Conservation (phyloP, 2,797 vertebrate genomes). For the Otolemur crassicaudatus region DNA sequence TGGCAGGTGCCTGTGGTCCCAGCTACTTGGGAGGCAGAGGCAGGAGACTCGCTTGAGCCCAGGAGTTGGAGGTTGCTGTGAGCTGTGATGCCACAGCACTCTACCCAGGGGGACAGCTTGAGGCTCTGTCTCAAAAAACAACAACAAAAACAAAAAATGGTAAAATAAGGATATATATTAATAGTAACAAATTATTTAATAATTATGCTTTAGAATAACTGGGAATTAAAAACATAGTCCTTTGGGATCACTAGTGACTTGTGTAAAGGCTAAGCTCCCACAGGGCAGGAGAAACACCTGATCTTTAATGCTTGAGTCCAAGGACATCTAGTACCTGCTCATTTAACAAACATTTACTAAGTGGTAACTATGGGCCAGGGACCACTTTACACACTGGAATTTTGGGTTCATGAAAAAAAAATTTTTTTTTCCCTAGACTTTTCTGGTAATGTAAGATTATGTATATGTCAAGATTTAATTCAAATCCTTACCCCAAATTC, state of each 20-base stretch:
- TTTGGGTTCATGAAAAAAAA: background rate
- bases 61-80: too few relatives aligned
- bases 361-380: too few relatives aligned
- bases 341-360: background rate
- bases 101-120: too few relatives aligned
- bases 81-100: too few relatives aligned
- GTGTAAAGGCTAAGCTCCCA: background rate
- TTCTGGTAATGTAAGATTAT: background rate
- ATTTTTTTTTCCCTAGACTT: background rate
- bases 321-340: accelerated
- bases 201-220: constrained; percentile 1
- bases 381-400: background rate
- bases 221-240: accelerated
- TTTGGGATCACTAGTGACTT: background rate
- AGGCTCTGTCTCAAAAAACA: too few relatives aligned
- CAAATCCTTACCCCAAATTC: too few relatives aligned
- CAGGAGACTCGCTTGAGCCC: too few relatives aligned
- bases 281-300: background rate
- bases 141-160: background rate
- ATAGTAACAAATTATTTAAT: constrained; percentile 42
- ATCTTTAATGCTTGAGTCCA: background rate
- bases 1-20: too few relatives aligned
- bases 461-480: background rate
- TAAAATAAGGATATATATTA: constrained; percentile 62
- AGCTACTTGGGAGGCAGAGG: too few relatives aligned